phyloP scores from a whole-genome alignment of 1,140 invertebrate species.

The Chymomyza costata region DNA sequence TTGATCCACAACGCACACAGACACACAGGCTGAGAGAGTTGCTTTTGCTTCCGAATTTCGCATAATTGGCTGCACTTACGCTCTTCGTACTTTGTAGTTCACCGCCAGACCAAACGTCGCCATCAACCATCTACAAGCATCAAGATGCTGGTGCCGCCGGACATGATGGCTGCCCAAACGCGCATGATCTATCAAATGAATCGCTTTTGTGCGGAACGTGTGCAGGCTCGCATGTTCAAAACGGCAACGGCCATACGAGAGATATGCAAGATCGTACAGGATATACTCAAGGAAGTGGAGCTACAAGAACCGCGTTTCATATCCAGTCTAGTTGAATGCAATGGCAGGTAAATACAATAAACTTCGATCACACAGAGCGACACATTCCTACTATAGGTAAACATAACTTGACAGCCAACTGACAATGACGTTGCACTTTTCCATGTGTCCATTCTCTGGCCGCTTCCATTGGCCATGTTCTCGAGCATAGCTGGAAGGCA shows the following conservation, averaged over 20 bases:
- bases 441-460: too few species aligned
- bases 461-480: too few species aligned
- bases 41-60: slow-evolving; percentile 23
- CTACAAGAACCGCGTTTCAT: slow-evolving; percentile 97
- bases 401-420: slow-evolving; percentile 43
- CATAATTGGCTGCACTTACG: slow-evolving; percentile 50
- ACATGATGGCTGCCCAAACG: slow-evolving; percentile 91
- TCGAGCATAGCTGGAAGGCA: too few species aligned
- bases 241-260: slow-evolving; percentile 93
- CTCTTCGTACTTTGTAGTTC: slow-evolving; percentile 30
- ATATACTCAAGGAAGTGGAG: slow-evolving; percentile 96
- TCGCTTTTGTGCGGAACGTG: slow-evolving; percentile 94
- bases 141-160: slow-evolving; percentile 83
- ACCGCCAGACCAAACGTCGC: slow-evolving; percentile 38
- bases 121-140: slow-evolving; percentile 4
- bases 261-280: slow-evolving; percentile 94
- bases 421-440: slow-evolving; percentile 50
- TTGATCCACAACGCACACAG: not conserved
- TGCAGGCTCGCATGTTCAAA: slow-evolving; percentile 88
- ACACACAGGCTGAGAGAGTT: not conserved
- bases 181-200: slow-evolving; percentile 96
- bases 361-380: slow-evolving; percentile 12
- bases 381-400: slow-evolving; percentile 1
- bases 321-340: slow-evolving; percentile 85
- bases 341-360: slow-evolving; percentile 75